phyloP scores from a whole-genome alignment of 2,113 vertebrate genomes.

The Oreochromis niloticus region DNA sequence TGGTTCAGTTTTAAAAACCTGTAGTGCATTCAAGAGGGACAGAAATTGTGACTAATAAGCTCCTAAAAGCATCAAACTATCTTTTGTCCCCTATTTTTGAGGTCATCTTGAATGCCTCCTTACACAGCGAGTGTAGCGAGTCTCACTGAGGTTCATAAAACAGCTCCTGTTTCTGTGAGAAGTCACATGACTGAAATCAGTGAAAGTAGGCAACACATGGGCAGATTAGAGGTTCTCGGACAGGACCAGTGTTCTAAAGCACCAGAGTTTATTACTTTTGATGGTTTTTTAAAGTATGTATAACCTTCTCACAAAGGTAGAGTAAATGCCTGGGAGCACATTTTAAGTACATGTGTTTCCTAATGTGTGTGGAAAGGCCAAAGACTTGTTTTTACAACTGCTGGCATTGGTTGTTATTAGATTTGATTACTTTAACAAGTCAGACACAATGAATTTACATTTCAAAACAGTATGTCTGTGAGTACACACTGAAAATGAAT shows the following conservation, averaged over 20 bases:
- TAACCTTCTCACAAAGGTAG: background rate
- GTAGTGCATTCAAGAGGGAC: conserved; percentile 48
- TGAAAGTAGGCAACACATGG: background rate
- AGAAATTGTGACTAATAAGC: conserved; percentile 34
- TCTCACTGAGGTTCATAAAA: background rate
- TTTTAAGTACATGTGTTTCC: background rate
- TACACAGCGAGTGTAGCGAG: background rate
- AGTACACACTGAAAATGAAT: background rate
- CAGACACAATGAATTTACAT: background rate
- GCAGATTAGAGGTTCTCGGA: background rate
- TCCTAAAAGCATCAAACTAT: conserved; percentile 1
- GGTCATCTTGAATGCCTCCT: conserved; percentile 12
- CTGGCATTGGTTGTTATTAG: background rate
- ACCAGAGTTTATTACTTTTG: background rate
- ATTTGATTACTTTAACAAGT: background rate
- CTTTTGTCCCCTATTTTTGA: background rate
- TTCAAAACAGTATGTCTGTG: background rate
- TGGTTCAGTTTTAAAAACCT: conserved; percentile 27
- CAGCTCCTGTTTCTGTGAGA: background rate
- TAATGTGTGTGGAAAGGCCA: background rate
- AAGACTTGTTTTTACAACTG: background rate
- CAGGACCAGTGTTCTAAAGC: background rate
- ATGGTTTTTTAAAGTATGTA: background rate
- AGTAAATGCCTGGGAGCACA: background rate
- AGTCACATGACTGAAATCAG: background rate